Base-by-base conservation (phyloP, 2,888 invertebrate species). In the Slavum lentiscoides region DNA sequence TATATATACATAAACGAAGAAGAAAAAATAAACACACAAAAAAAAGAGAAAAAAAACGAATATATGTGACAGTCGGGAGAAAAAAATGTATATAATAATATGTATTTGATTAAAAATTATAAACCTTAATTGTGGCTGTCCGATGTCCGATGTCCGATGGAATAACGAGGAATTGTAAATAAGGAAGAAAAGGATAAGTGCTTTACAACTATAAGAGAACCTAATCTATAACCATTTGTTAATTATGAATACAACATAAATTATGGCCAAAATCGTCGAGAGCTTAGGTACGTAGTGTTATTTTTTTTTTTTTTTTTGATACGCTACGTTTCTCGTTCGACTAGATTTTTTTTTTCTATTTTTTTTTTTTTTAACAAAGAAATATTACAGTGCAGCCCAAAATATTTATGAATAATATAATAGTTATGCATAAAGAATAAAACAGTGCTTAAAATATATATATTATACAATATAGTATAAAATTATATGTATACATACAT, bases 341-440 rank as follows among this genome's bases (percentile, higher is more conserved):
- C 49, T 69, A 77, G 62, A 77, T 69, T 70, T n/a, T 49, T 59
- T n/a, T 58, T n/a, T 61, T 55, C 2, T 15, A 3, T 37, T 74
- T 55, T n/a, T 74, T 74, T 64, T 62, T 37, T 17, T 62, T 30
- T 37, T 66, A 30, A 67, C 59, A n/a, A 23, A 67, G 30, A 43
- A 59, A 43, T 59, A 75, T 43, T 70, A 70, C 39, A 58, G 80
- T 80, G 80, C 80, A 80, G 15, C 80, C 70, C 70, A 72, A 76
- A 80, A 70, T 30, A 30, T 70, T 58, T 64, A 80, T 37, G 49
- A 80, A 70, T 69, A 66, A 64, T 68, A 67, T 74, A 64, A 62
- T 73, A 70, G 58, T 49, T 49, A 49, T 15, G 13, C 59, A 59
- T 43, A 77, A 76, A 61, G 19, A 77, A 69, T 68, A 77, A 77